Evolutionary conservation across 2,113 vertebrate species (phyloP).

Genomic region (Laticauda laticaudata): DNA sequence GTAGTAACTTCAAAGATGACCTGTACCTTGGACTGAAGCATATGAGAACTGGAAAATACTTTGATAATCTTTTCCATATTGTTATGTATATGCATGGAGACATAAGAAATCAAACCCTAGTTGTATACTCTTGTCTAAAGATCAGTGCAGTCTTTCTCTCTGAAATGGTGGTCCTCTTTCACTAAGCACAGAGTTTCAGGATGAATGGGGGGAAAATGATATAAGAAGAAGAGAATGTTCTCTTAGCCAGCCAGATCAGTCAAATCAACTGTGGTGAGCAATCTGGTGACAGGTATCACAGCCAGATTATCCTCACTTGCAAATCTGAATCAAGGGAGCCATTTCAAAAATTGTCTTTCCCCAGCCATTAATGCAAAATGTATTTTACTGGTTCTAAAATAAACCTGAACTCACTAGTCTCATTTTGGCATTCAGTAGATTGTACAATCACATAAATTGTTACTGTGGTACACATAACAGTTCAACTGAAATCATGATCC

Average conservation of each 20-base stretch:
- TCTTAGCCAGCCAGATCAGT: not conserved
- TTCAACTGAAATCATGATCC: not conserved
- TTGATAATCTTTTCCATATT: not conserved
- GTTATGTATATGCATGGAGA: not conserved
- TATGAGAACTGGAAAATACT: not conserved
- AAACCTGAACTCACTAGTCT: not conserved
- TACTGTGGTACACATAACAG: not conserved
- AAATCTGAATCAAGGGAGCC: not conserved
- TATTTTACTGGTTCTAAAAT: not conserved
- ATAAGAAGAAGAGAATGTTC: not conserved
- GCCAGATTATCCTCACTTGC: not conserved
- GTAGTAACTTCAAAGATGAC: not conserved
- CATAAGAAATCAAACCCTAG: not conserved
- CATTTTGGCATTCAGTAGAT: not conserved
- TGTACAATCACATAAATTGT: not conserved
- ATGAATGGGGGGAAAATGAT: not conserved
- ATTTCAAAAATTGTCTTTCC: not conserved
- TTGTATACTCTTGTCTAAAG: not conserved
- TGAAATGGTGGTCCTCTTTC: not conserved
- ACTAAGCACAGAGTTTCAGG: not conserved
- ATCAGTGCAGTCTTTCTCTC: not conserved
- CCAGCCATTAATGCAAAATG: not conserved
- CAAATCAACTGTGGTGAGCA: not conserved
- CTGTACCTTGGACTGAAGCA: not conserved
- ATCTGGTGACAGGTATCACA: not conserved